Conservation (phyloP, 2,888 invertebrate genomes). For the Agrotis clavis region DNA sequence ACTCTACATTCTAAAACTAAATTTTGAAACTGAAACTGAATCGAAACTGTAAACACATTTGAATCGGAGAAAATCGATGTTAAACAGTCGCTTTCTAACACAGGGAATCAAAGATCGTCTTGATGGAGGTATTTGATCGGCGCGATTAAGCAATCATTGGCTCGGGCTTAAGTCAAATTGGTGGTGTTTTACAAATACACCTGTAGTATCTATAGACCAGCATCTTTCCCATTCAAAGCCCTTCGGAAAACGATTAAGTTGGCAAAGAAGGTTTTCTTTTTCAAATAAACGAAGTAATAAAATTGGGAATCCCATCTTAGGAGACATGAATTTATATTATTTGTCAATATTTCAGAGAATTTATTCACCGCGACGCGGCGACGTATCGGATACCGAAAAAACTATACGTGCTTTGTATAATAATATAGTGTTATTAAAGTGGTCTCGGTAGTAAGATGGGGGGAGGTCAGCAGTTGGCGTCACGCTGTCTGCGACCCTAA, state of each 20-base stretch:
- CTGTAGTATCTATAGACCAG: slow-evolving; percentile 24
- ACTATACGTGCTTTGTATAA: slow-evolving; percentile 53
- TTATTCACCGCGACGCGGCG: slow-evolving; percentile 16
- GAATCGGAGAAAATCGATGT: slow-evolving; percentile 33
- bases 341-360: slow-evolving; percentile 33
- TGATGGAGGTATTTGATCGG: slow-evolving; percentile 50
- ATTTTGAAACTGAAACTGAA: slow-evolving; percentile 16
- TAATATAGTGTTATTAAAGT: slow-evolving; percentile 59
- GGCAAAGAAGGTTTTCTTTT: slow-evolving; percentile 36
- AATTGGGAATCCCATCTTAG: slow-evolving; percentile 20
- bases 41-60: slow-evolving; percentile 12
- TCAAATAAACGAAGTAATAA: slow-evolving; percentile 50
- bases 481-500: slow-evolving; percentile 81
- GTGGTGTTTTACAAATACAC: slow-evolving; percentile 56
- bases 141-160: slow-evolving; percentile 53
- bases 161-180: slow-evolving; percentile 52
- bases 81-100: slow-evolving; percentile 28
- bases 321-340: slow-evolving; percentile 44
- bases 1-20: neutral
- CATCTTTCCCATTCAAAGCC: slow-evolving; percentile 31
- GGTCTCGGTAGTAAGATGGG: slow-evolving; percentile 77
- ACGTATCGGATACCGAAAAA: slow-evolving; percentile 22
- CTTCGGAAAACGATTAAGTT: slow-evolving; percentile 46
- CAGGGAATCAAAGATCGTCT: slow-evolving; percentile 49
- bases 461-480: slow-evolving; percentile 74